Evolutionary conservation across 2,797 vertebrate genomes (phyloP).

Genomic region (Eupleurogrammus muticus): DNA sequence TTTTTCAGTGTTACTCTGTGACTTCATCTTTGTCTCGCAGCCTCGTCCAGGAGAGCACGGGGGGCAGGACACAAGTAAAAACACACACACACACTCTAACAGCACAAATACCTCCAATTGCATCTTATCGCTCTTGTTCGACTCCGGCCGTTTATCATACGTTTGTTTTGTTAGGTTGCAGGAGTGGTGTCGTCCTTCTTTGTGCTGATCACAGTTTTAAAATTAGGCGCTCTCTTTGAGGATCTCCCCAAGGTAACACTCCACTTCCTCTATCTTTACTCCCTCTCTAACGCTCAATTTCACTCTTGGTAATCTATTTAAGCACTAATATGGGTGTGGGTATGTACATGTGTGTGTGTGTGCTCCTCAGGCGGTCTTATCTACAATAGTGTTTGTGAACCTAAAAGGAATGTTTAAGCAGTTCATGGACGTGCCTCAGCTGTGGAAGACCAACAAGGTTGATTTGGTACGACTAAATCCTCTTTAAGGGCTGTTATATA

Average conservation of each 20-base stretch:
- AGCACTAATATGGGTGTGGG: slow-evolving; percentile 5
- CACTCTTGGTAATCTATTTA: not conserved
- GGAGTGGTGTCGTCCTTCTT: slow-evolving; percentile 87
- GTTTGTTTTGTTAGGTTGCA: slow-evolving; percentile 70
- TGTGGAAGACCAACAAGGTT: slow-evolving; percentile 89
- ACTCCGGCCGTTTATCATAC: not conserved
- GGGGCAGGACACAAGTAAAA: slow-evolving; percentile 93
- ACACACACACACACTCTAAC: not conserved
- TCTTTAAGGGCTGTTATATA: slow-evolving; percentile 12
- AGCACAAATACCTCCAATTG: slow-evolving; percentile 6
- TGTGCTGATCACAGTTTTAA: slow-evolving; percentile 90
- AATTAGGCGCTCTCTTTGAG: slow-evolving; percentile 91
- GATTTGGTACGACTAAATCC: slow-evolving; percentile 86
- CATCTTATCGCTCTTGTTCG: not conserved
- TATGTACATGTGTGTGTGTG: slow-evolving; percentile 35
- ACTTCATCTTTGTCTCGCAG: slow-evolving; percentile 94
- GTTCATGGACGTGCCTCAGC: slow-evolving; percentile 82
- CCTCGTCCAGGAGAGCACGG: slow-evolving; percentile 92
- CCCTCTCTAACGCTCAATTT: not conserved
- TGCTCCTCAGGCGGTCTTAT: slow-evolving; percentile 88
- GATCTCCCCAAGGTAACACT: slow-evolving; percentile 91
- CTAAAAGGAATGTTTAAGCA: slow-evolving; percentile 95
- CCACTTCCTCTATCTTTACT: not conserved
- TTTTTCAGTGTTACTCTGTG: slow-evolving; percentile 93
- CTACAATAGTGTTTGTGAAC: slow-evolving; percentile 91